These are phyloP conservation scores for Epinotia ramella DNA, from an alignment of 2,888 invertebrate genomes.

Conservation along the genomic window DNA sequence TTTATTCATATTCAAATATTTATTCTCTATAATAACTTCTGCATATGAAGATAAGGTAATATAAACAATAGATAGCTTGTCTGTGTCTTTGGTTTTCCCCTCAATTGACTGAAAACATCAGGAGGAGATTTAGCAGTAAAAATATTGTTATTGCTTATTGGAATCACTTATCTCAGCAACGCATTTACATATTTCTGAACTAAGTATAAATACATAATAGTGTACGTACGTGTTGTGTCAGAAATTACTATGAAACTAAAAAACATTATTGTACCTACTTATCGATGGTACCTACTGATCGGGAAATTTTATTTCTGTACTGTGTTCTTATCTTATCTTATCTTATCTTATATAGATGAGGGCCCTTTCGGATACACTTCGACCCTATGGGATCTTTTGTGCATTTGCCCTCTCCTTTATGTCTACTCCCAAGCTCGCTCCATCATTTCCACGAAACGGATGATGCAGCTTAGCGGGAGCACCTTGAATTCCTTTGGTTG, in stretches of 20 bases:
- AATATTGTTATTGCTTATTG: conserved; percentile 1
- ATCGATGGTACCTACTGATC: not conserved
- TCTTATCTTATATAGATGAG: no score
- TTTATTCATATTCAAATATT: conserved; percentile 1
- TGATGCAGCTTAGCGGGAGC: no score
- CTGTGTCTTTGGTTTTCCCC: conserved; percentile 27
- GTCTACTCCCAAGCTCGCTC: no score
- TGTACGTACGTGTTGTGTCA: no score
- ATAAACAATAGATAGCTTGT: conserved; percentile 17
- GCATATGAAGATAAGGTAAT: conserved; percentile 10
- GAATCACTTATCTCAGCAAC: conserved; percentile 9
- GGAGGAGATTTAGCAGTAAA: not conserved
- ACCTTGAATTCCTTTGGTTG: no score
- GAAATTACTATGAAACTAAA: not conserved
- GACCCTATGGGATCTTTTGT: no score
- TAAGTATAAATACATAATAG: no score
- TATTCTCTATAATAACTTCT: conserved; percentile 35
- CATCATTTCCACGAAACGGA: no score
- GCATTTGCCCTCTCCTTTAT: no score
- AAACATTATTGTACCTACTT: not conserved
- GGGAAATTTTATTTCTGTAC: no score
- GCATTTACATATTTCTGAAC: not conserved
- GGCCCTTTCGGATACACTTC: no score
- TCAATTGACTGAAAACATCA: conserved; percentile 3
- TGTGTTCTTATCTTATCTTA: no score